phyloP scores from a whole-genome alignment of 2,797 vertebrate genomes.

The Loris lydekkerianus region DNA sequence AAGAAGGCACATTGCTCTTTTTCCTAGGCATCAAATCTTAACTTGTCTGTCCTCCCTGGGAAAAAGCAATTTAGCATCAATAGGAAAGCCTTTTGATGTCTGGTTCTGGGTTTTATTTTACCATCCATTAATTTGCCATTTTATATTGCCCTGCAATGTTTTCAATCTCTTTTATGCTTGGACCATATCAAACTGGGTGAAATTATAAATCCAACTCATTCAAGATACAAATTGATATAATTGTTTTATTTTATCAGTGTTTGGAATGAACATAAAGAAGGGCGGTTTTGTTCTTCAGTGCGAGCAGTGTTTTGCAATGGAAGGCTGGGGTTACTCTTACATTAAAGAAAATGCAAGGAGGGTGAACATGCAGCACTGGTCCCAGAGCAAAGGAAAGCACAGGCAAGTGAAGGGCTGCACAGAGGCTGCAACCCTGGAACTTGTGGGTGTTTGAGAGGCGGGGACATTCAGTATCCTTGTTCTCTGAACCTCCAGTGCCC shows the following conservation, averaged over 20 bases:
- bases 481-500: neutral
- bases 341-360: neutral
- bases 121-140: neutral
- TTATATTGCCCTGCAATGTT: neutral
- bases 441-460: neutral
- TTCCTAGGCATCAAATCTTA: neutral
- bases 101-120: slow-evolving; percentile 1
- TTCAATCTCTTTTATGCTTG: slow-evolving; percentile 25
- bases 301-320: neutral
- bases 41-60: neutral
- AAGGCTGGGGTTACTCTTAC: neutral
- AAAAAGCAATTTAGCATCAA: neutral
- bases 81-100: neutral
- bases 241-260: slow-evolving; percentile 18
- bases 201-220: slow-evolving; percentile 29
- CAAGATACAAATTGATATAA: neutral
- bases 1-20: neutral
- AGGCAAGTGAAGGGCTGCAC: neutral
- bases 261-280: neutral
- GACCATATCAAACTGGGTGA: neutral
- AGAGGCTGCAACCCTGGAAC: neutral
- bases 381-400: neutral
- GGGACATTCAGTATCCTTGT: no score
- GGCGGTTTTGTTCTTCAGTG: neutral
- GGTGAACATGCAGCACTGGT: neutral